Conservation (phyloP, 2,888 invertebrate genomes). For the Rutpela maculata region DNA sequence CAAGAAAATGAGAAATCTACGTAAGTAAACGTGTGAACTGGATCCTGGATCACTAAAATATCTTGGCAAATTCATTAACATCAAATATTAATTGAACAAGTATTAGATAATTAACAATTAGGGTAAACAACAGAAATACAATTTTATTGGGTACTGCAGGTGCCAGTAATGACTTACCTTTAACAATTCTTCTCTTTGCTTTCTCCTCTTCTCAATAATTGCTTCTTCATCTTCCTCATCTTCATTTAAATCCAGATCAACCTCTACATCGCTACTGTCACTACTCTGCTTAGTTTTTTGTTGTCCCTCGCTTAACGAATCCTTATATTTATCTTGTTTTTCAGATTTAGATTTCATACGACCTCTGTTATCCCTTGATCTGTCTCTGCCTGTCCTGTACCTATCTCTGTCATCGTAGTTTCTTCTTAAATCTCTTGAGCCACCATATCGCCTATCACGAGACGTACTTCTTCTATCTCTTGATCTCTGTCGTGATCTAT, state of each 20-base stretch:
- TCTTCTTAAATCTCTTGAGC: slow-evolving; percentile 67
- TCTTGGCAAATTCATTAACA: no score
- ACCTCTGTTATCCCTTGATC: slow-evolving; percentile 71
- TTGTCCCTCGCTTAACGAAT: slow-evolving; percentile 88
- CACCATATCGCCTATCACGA: slow-evolving; percentile 64
- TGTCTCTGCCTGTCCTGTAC: slow-evolving; percentile 65
- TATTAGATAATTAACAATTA: no score
- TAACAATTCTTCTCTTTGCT: slow-evolving; percentile 90
- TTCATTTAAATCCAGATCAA: slow-evolving; percentile 85
- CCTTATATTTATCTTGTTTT: slow-evolving; percentile 79
- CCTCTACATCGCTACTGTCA: slow-evolving; percentile 83
- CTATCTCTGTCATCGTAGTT: slow-evolving; percentile 49
- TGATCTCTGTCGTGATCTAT: slow-evolving; percentile 60
- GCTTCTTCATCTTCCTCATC: slow-evolving; percentile 95
- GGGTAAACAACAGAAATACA: no score
- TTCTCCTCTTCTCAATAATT: slow-evolving; percentile 91
- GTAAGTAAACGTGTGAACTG: no score
- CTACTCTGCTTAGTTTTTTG: slow-evolving; percentile 83
- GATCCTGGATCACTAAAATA: neutral
- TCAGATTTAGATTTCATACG: slow-evolving; percentile 66
- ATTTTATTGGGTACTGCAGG: neutral
- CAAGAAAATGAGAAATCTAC: no score
- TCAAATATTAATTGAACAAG: no score
- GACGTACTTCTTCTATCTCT: slow-evolving; percentile 66
- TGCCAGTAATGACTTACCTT: slow-evolving; percentile 77